These are phyloP conservation scores for Chaenogobius annularis DNA, from an alignment of 2,113 vertebrate species.

Conservation along the genomic window DNA sequence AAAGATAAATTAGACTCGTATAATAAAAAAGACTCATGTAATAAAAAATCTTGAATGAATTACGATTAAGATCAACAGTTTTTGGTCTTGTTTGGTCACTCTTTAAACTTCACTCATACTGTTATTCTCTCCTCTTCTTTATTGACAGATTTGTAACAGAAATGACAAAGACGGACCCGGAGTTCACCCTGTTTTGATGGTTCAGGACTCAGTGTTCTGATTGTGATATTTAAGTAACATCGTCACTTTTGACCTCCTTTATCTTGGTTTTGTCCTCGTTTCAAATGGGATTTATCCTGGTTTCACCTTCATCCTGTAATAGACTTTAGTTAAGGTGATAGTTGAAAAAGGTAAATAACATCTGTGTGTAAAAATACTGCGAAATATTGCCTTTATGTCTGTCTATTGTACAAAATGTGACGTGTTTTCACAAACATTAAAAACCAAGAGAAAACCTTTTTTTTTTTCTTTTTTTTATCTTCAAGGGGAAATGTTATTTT, in stretches of 20 bases:
- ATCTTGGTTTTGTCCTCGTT: too few species aligned
- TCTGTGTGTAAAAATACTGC: too few species aligned
- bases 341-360: too few species aligned
- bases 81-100: not conserved
- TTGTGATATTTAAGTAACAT: conserved; percentile 13
- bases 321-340: too few species aligned
- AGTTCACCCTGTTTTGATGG: conserved; percentile 72
- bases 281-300: too few species aligned
- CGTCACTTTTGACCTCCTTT: too few species aligned
- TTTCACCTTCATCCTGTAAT: too few species aligned
- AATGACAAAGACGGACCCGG: conserved; percentile 59
- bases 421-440: not conserved
- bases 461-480: conserved; percentile 69
- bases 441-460: conserved; percentile 61
- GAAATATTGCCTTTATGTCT: too few species aligned
- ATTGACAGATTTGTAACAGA: conserved; percentile 75
- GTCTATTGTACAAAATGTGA: not conserved
- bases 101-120: too few species aligned
- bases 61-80: not conserved
- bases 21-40: too few species aligned
- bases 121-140: conserved; percentile 5
- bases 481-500: conserved; percentile 76
- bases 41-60: too few species aligned
- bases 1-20: too few species aligned
- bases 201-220: not conserved